These are phyloP conservation scores for Otis tarda DNA, from an alignment of 2,113 vertebrate genomes.

Conservation along the genomic window DNA sequence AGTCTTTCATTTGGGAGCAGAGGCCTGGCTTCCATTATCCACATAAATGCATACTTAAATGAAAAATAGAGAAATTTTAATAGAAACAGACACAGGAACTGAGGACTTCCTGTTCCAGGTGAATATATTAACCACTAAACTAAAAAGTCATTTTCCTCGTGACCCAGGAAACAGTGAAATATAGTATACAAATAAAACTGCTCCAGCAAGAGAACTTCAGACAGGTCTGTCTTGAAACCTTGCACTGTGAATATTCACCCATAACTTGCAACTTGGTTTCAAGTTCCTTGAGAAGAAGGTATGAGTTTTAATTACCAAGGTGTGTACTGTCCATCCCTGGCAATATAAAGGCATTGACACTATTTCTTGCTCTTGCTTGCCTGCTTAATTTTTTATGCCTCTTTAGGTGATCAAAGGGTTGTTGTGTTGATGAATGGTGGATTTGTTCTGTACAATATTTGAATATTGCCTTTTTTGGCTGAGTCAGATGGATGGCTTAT, in stretches of 20 bases:
- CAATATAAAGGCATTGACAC: conserved; percentile 4
- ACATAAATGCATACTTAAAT: conserved; percentile 68
- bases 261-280: conserved; percentile 40
- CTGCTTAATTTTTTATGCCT: conserved; percentile 24
- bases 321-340: conserved; percentile 25
- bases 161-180: conserved; percentile 50
- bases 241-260: conserved; percentile 51
- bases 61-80: conserved; percentile 48
- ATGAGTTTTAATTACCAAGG: conserved; percentile 58
- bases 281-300: conserved; percentile 58
- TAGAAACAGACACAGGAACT: conserved; percentile 46
- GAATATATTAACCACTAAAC: conserved; percentile 31
- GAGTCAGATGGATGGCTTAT: not conserved
- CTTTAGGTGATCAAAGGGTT: conserved; percentile 15
- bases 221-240: conserved; percentile 56
- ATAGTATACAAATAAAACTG: conserved; percentile 57
- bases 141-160: not conserved
- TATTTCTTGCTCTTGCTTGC: conserved; percentile 59
- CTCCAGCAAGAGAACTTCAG: conserved; percentile 55
- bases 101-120: conserved; percentile 61
- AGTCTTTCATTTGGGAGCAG: conserved; percentile 62
- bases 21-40: conserved; percentile 52
- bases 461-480: not conserved
- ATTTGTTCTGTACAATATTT: not conserved
- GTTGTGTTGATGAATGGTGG: conserved; percentile 4